Base-by-base conservation (phyloP, 2,888 invertebrate genomes). In the Agrotis puta region DNA sequence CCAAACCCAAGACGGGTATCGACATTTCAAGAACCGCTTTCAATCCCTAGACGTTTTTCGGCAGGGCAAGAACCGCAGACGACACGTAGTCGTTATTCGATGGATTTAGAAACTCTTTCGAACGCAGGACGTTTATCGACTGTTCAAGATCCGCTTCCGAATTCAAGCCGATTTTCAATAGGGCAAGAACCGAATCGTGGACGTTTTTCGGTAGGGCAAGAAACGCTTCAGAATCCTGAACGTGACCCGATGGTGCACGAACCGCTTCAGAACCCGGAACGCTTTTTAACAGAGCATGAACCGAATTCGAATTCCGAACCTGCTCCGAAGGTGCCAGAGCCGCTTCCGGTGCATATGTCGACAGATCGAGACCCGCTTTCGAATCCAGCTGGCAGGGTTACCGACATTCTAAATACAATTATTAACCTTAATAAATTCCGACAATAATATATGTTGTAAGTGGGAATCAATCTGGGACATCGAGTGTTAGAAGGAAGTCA, bases 361-460 rank as follows among this genome's bases (percentile, higher is more conserved):
- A 7, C 33, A 33, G 66, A 51, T n/a, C 63, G 9, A 14, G 56
- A 62, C 16, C 13, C 45, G 16, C 51, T 13, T 5, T 2, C 54
- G 0, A 87, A 90, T 51, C 89, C 91, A 16, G 90, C 85, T 20
- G 81, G 80, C 58, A 84, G 91, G 69, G 88, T 92, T 64, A 88
- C 85, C 68, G 85, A 87, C 71, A 86, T 92, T 54, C 78, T 92
- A 0, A 90, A 85, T 47, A 87, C 88, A n/a, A 81, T 90, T 11
- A 16, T 71, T 27, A 77, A 71, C 39, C 0, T 13, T 27, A 53
- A 71, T 53, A 54, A 56, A 33, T 68, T 20, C 18, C 14, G 11
- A 24, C 3, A 65, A 22, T 76, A 70, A 48, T 24, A 16, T 16
- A n/a, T n/a, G n/a, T n/a, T 14, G 20, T 18, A 20, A n/a, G n/a